A percentile compares a stretch with the other conserved stretches of the same genome.
These are phyloP conservation scores for Orchesella flavescens DNA, from an alignment of 2,888 invertebrate species.

Conservation along the genomic window DNA sequence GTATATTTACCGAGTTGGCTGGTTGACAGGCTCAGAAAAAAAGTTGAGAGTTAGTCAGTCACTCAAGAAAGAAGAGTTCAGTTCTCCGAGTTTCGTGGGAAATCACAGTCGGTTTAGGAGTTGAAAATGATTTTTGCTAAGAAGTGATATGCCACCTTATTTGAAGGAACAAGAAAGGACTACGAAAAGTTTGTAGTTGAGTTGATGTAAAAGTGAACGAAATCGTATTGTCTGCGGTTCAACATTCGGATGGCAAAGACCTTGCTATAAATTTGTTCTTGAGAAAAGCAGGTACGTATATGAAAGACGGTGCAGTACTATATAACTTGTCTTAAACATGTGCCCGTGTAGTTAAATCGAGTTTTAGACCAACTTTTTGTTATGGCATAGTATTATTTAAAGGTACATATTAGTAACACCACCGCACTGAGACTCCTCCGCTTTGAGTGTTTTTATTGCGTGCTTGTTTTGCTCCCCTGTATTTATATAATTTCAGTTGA, in stretches of 20 bases:
- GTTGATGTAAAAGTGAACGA: background rate
- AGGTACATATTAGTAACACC: background rate
- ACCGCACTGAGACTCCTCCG: background rate
- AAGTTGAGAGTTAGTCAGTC: slow-evolving; percentile 2
- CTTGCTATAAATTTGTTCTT: background rate
- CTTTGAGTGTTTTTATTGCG: too few species aligned
- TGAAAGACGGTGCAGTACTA: background rate
- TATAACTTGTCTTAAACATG: slow-evolving; percentile 12
- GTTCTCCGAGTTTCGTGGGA: slow-evolving; percentile 31
- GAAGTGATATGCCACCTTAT: background rate
- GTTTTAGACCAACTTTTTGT: background rate
- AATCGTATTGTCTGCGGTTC: slow-evolving; percentile 7
- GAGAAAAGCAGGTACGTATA: background rate
- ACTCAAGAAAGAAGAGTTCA: background rate
- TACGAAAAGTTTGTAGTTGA: background rate
- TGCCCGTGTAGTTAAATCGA: background rate
- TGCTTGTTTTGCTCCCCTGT: too few species aligned
- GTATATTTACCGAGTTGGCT: slow-evolving; percentile 23
- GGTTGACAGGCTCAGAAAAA: slow-evolving; percentile 26
- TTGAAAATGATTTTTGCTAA: background rate
- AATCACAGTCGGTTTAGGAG: background rate
- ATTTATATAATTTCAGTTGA: background rate
- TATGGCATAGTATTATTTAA: background rate
- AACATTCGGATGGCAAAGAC: slow-evolving; percentile 1
- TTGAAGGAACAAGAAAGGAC: background rate